phyloP scores from a whole-genome alignment of 2,113 vertebrate genomes.

The Mionectes macconnelli region DNA sequence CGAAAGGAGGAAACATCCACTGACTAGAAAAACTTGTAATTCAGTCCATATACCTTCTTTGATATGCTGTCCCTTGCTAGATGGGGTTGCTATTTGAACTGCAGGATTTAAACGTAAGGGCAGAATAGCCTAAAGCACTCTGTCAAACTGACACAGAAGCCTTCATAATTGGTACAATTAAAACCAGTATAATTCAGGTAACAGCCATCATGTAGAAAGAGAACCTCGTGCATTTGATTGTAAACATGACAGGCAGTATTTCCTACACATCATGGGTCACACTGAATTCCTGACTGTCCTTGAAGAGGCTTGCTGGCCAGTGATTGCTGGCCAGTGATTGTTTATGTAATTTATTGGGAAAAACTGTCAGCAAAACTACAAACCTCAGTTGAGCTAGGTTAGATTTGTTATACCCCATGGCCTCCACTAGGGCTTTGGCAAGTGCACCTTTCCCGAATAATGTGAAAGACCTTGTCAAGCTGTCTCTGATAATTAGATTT shows the following conservation, averaged over 20 bases:
- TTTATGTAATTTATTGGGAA: not conserved
- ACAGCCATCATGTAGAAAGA: not conserved
- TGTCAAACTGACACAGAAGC: not conserved
- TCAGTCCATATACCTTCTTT: not conserved
- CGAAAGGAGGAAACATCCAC: not conserved
- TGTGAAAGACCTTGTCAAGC: constrained; percentile 29
- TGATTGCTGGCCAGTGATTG: not conserved
- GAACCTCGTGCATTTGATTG: not conserved
- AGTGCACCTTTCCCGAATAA: not conserved
- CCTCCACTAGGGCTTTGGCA: not conserved
- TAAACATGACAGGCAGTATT: not conserved
- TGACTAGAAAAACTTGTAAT: not conserved
- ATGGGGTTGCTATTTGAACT: not conserved
- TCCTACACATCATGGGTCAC: not conserved
- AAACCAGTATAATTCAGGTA: not conserved
- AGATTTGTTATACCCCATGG: not conserved
- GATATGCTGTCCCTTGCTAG: not conserved
- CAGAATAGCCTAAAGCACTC: not conserved
- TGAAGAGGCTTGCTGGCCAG: not conserved
- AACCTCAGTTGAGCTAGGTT: not conserved
- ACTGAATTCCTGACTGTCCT: not conserved
- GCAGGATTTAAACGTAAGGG: not conserved
- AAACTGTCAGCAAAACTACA: not conserved
- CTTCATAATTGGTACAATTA: not conserved
- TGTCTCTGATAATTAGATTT: constrained; percentile 26